Evolutionary conservation across 2,888 invertebrate species (phyloP).

Genomic region (Belgica antarctica): DNA sequence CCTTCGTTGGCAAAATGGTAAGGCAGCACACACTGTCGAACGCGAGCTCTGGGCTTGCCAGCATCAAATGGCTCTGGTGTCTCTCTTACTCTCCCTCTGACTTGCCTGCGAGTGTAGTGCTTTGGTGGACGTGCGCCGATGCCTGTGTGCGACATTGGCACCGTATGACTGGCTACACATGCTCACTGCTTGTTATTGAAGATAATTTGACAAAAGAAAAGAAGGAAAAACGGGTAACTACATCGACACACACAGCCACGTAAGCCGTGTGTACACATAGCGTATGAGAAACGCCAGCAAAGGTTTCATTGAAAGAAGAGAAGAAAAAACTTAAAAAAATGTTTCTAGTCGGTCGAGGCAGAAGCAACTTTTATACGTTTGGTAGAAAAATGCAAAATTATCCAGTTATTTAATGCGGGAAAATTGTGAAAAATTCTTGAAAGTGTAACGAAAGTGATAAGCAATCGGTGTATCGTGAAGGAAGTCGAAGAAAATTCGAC

Average conservation of each 20-base stretch:
- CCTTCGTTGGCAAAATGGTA: slow-evolving; percentile 2
- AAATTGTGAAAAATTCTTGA: slow-evolving; percentile 16
- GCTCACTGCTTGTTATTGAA: slow-evolving; percentile 11
- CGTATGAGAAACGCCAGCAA: slow-evolving; percentile 1
- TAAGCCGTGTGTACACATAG: background rate
- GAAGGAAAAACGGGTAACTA: too few relatives aligned
- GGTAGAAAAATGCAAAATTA: slow-evolving; percentile 29
- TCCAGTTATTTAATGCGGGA: background rate
- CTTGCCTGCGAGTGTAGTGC: too few relatives aligned
- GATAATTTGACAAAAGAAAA: too few relatives aligned
- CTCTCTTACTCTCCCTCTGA: too few relatives aligned
- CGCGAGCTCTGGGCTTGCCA: background rate
- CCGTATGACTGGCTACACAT: background rate
- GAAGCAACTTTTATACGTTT: slow-evolving; percentile 36
- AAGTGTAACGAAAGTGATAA: background rate
- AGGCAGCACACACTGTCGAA: background rate
- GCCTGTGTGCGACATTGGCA: background rate
- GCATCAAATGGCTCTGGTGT: too few relatives aligned
- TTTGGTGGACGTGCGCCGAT: background rate
- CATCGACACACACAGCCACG: slow-evolving; percentile 9
- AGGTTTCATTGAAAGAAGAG: slow-evolving; percentile 13
- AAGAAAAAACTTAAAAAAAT: slow-evolving; percentile 32
- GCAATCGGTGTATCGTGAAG: background rate
- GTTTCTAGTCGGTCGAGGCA: slow-evolving; percentile 36
- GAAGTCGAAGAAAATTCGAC: background rate